Evolutionary conservation across 2,888 invertebrate genomes (phyloP).

Genomic region (Phortica magna): DNA sequence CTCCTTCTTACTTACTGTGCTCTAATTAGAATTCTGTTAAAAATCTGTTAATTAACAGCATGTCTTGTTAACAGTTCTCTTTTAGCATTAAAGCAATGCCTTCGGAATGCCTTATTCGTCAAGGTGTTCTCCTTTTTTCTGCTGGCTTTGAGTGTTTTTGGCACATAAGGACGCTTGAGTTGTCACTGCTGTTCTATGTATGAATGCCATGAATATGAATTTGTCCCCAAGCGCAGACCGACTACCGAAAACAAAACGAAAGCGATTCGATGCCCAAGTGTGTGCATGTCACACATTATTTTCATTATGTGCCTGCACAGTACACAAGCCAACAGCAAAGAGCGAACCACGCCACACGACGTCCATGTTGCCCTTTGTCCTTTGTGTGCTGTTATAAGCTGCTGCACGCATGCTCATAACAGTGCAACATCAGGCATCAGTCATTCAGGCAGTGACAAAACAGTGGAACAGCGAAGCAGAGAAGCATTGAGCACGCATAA

Average conservation of each 20-base stretch:
- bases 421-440: slow-evolving; percentile 31
- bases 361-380: neutral
- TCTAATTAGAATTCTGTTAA: no score
- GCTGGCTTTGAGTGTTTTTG: slow-evolving; percentile 1
- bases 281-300: slow-evolving; percentile 71
- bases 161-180: slow-evolving; percentile 3
- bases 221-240: slow-evolving; percentile 1
- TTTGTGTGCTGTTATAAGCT: slow-evolving; percentile 17
- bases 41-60: no score
- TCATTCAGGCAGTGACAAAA: neutral
- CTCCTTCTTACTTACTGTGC: no score
- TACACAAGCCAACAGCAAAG: neutral
- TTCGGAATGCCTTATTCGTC: neutral
- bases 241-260: neutral
- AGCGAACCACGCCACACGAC: neutral
- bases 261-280: slow-evolving; percentile 3
- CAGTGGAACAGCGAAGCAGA: no score
- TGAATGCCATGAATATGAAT: slow-evolving; percentile 1
- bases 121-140: neutral
- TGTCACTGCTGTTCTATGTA: neutral
- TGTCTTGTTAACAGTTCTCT: no score
- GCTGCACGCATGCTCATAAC: slow-evolving; percentile 26
- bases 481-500: slow-evolving; percentile 15
- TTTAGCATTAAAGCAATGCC: no score
- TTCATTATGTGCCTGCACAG: slow-evolving; percentile 57